phyloP scores from a whole-genome alignment of 2,797 vertebrate species.

The Hylomyscus alleni region DNA sequence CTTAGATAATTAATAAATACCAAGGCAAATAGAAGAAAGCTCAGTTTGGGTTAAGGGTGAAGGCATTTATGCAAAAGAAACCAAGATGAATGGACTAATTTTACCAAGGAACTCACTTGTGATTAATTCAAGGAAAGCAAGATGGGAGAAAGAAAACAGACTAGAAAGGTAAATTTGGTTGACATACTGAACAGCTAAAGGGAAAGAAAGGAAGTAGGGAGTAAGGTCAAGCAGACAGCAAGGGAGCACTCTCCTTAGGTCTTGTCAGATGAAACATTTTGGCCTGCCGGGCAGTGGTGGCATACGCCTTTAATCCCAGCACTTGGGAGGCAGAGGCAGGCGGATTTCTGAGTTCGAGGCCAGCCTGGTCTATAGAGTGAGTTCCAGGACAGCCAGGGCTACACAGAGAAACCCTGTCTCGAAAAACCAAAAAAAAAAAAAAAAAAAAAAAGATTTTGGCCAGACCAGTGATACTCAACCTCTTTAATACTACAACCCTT shows the following conservation, averaged over 20 bases:
- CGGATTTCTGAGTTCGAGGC: too few species aligned
- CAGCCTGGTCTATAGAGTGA: too few species aligned
- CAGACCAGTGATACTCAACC: neutral
- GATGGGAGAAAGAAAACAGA: neutral
- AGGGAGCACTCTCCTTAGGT: neutral
- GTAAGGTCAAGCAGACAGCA: neutral
- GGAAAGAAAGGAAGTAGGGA: neutral
- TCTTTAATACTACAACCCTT: neutral
- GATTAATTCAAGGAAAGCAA: constrained; percentile 49
- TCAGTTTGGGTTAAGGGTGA: constrained; percentile 47
- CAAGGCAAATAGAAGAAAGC: constrained; percentile 59
- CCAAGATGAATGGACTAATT: neutral
- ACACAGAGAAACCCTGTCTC: too few species aligned
- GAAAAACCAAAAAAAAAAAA: too few species aligned
- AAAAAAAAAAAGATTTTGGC: constrained; percentile 11
- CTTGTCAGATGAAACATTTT: constrained; percentile 34
- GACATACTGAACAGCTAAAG: constrained; percentile 33
- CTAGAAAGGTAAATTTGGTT: neutral
- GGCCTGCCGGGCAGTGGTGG: too few species aligned
- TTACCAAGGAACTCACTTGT: constrained; percentile 24
- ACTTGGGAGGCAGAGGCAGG: too few species aligned
- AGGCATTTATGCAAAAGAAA: constrained; percentile 56
- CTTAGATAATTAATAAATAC: constrained; percentile 43
- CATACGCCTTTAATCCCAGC: too few species aligned
- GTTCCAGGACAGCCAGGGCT: too few species aligned